Evolutionary conservation across 1,140 invertebrate genomes (phyloP).

Genomic region (Trypoxylus dichotomus): DNA sequence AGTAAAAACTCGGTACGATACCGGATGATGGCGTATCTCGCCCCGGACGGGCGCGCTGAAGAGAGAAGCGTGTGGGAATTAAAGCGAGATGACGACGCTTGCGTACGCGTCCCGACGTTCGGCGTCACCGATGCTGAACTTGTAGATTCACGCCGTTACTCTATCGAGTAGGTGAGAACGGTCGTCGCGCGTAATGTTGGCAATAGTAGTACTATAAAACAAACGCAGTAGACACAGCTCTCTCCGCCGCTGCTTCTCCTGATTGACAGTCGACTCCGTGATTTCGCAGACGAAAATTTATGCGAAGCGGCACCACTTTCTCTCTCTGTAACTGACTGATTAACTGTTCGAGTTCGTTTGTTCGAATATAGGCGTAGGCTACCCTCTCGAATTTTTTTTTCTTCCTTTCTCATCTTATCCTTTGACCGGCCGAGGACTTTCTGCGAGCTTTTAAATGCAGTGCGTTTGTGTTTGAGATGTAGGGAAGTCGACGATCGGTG

Average conservation of each 20-base stretch:
- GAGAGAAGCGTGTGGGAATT: background rate
- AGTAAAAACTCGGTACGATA: background rate
- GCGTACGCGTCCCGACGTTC: conserved; percentile 8
- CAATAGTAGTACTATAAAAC: conserved; percentile 4
- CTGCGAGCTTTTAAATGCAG: background rate
- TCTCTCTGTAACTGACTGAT: background rate
- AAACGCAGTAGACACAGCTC: background rate
- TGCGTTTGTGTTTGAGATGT: conserved; percentile 5
- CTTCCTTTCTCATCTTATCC: background rate
- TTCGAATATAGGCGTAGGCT: conserved; percentile 2
- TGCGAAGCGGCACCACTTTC: background rate
- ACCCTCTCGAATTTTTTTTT: background rate
- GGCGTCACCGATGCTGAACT: conserved; percentile 2
- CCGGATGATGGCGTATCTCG: background rate
- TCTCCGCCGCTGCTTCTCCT: background rate
- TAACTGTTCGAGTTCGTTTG: background rate
- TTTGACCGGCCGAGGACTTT: background rate
- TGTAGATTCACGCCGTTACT: conserved; percentile 21
- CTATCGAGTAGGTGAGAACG: conserved; percentile 18
- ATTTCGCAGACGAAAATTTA: conserved; percentile 2
- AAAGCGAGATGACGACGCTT: conserved; percentile 6
- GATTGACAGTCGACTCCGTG: conserved; percentile 7
- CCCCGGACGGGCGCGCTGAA: background rate
- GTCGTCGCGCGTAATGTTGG: conserved; percentile 9
- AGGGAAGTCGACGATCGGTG: background rate